A percentile compares a stretch with the other conserved stretches of the same genome.
Conservation (phyloP, 2,888 invertebrate genomes). For the Fragum fragum region DNA sequence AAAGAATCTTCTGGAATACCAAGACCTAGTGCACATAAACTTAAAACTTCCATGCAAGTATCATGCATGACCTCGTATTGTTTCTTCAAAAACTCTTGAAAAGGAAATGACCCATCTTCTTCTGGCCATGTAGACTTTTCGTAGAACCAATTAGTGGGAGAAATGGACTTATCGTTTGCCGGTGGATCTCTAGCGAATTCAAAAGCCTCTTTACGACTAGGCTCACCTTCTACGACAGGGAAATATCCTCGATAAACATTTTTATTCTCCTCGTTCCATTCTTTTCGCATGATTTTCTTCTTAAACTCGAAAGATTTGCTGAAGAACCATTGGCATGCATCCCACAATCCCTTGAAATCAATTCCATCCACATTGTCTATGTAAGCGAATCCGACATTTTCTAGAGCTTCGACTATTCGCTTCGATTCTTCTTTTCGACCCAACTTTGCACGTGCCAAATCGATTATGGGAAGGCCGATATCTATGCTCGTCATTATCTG, state of each 20-base stretch:
- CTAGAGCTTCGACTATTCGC: conserved; percentile 68
- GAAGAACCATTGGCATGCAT: conserved; percentile 72
- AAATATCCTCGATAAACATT: conserved; percentile 77
- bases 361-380: conserved; percentile 73
- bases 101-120: conserved; percentile 66
- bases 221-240: conserved; percentile 70
- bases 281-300: conserved; percentile 61
- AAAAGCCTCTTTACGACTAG: conserved; percentile 75
- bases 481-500: neutral
- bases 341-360: conserved; percentile 67
- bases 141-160: conserved; percentile 66
- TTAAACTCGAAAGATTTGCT: conserved; percentile 62
- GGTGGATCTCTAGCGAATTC: conserved; percentile 68
- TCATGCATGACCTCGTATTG: conserved; percentile 67
- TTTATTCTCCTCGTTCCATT: conserved; percentile 71
- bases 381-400: conserved; percentile 73
- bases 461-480: conserved; percentile 66
- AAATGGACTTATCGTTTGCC: conserved; percentile 51
- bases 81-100: conserved; percentile 60
- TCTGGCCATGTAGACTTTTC: conserved; percentile 70
- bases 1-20: conserved; percentile 72
- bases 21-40: conserved; percentile 66
- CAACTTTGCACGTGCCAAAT: conserved; percentile 60
- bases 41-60: conserved; percentile 68
- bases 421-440: conserved; percentile 63